Conservation (phyloP, 2,888 invertebrate species). For the Nemotelus pantherinus region DNA sequence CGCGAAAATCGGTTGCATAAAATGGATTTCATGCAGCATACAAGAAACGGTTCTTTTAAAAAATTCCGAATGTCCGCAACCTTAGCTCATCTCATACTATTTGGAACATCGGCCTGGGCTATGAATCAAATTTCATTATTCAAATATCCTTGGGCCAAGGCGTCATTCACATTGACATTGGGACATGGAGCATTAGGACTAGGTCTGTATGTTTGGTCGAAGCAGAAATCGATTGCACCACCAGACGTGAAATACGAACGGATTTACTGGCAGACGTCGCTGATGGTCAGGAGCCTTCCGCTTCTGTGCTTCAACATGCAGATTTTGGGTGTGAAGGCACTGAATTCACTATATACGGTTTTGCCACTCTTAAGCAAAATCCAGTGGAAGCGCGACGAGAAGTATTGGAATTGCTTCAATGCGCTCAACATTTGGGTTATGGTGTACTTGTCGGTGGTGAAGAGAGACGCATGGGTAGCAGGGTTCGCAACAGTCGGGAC, state of each 20-base stretch:
- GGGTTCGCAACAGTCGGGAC: not conserved
- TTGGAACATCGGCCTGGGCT: not conserved
- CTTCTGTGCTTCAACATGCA: not conserved
- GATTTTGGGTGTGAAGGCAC: not conserved
- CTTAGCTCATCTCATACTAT: not conserved
- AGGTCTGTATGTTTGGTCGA: not conserved
- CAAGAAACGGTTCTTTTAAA: not conserved
- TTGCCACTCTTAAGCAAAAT: not conserved
- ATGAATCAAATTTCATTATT: not conserved
- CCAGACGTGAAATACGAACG: not conserved
- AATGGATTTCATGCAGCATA: no score
- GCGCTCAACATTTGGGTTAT: not conserved
- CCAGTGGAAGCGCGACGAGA: not conserved
- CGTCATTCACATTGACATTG: not conserved
- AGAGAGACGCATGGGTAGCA: not conserved
- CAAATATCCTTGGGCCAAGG: conserved; percentile 2
- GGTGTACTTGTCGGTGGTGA: not conserved
- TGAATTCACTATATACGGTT: not conserved
- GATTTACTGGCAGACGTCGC: not conserved
- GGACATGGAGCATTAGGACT: not conserved
- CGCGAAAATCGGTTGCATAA: no score
- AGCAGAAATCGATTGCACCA: not conserved
- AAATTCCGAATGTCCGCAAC: not conserved
- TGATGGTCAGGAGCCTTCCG: not conserved
- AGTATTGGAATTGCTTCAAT: not conserved